Percentiles rank a stretch among this genome's conserved stretches.
Evolutionary conservation across 2,797 vertebrate species (phyloP).

Genomic region (Phoeniculus purpureus): DNA sequence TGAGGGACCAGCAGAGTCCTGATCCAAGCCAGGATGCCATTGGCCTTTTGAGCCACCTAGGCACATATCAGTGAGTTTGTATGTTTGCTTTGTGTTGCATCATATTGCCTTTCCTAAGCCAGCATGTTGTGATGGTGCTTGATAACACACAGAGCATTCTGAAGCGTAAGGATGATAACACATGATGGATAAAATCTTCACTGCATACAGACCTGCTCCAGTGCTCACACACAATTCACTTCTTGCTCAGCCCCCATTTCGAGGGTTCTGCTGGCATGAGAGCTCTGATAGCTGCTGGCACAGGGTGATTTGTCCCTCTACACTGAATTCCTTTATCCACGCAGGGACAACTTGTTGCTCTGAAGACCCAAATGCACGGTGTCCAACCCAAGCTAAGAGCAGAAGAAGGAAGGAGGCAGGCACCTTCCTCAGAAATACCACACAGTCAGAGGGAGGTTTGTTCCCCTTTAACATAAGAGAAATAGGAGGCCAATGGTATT

Average conservation of each 20-base stretch:
- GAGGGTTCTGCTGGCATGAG: neutral
- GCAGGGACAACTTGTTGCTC: neutral
- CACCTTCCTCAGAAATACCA: neutral
- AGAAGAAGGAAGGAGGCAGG: neutral
- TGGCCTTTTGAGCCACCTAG: too few species aligned
- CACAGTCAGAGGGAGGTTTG: accelerated
- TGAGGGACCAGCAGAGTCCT: too few species aligned
- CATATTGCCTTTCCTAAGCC: neutral
- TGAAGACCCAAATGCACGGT: neutral
- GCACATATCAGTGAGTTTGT: neutral
- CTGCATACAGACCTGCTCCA: neutral
- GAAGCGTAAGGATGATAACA: neutral
- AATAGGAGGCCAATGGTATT: neutral
- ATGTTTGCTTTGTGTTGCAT: accelerated
- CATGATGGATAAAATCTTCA: neutral
- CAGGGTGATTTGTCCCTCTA: neutral
- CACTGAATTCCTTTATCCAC: neutral
- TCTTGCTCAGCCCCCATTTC: neutral
- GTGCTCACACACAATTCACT: neutral
- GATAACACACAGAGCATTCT: neutral
- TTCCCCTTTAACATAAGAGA: neutral
- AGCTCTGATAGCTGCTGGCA: neutral
- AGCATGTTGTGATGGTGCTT: neutral
- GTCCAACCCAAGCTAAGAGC: neutral
- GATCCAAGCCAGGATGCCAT: too few species aligned